These are phyloP conservation scores for Lates calcarifer DNA, from an alignment of 2,113 vertebrate species.

Conservation along the genomic window DNA sequence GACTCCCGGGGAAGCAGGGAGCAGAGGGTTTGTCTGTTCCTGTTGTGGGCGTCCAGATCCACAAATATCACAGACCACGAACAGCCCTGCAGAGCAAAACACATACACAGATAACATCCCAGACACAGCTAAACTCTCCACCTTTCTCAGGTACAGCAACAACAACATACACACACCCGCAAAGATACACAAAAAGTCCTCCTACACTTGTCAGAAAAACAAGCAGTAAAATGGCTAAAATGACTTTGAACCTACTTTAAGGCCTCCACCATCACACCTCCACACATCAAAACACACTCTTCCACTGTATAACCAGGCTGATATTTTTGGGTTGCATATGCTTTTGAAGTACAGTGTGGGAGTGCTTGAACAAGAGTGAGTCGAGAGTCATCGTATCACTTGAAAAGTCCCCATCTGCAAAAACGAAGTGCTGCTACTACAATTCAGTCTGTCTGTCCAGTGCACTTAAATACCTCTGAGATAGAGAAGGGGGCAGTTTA, in stretches of 20 bases:
- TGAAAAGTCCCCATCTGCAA: slow-evolving; percentile 41
- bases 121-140: slow-evolving; percentile 32
- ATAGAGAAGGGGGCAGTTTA: neutral
- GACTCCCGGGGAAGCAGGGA: slow-evolving; percentile 96
- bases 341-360: slow-evolving; percentile 66
- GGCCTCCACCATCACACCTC: slow-evolving; percentile 34
- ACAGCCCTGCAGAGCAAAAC: slow-evolving; percentile 89
- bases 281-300: slow-evolving; percentile 52
- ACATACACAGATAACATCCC: slow-evolving; percentile 13
- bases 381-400: slow-evolving; percentile 53
- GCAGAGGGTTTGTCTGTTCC: slow-evolving; percentile 95
- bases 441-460: slow-evolving; percentile 24
- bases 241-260: slow-evolving; percentile 16
- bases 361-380: slow-evolving; percentile 56
- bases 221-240: slow-evolving; percentile 33
- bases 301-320: slow-evolving; percentile 1
- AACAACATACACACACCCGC: slow-evolving; percentile 6
- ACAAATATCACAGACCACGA: slow-evolving; percentile 99
- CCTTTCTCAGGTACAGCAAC: slow-evolving; percentile 16
- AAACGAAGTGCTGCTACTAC: slow-evolving; percentile 31
- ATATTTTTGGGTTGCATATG: slow-evolving; percentile 57
- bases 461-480: slow-evolving; percentile 45
- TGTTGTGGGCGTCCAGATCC: slow-evolving; percentile 98
- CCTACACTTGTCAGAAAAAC: slow-evolving; percentile 1
- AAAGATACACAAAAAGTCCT: neutral